These are phyloP conservation scores for Furnarius figulus DNA, from an alignment of 2,113 vertebrate genomes.

Conservation along the genomic window DNA sequence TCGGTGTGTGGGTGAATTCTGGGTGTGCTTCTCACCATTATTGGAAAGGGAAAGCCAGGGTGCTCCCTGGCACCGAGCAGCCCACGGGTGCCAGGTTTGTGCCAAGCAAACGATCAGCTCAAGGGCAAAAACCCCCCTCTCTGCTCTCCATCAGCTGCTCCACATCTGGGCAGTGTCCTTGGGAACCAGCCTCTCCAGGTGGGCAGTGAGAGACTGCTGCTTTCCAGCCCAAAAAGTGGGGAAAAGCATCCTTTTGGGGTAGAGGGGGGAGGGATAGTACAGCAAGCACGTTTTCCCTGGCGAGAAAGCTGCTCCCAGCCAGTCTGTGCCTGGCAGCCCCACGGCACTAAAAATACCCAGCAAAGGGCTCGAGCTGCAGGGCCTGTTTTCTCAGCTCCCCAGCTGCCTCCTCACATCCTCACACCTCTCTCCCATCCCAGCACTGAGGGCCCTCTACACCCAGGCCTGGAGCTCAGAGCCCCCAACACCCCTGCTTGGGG, in stretches of 20 bases:
- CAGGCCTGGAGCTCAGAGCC: neutral
- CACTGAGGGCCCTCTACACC: neutral
- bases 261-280: neutral
- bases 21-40: neutral
- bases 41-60: neutral
- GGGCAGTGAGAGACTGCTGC: neutral
- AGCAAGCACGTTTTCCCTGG: neutral
- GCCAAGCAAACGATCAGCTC: neutral
- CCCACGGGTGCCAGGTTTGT: neutral
- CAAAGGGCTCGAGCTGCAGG: neutral
- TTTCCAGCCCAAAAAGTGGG: neutral
- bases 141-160: neutral
- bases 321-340: conserved; percentile 41
- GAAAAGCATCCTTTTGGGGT: neutral
- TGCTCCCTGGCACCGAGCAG: neutral
- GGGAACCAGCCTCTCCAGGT: neutral
- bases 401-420: conserved; percentile 42
- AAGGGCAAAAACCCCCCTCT: neutral
- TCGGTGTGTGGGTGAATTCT: neutral
- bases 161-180: accelerated
- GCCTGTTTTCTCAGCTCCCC: conserved; percentile 33
- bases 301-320: conserved; percentile 10
- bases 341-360: conserved; percentile 45
- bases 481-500: neutral
- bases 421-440: neutral